Conservation (phyloP, 2,113 vertebrate genomes). For the Perccottus glenii region DNA sequence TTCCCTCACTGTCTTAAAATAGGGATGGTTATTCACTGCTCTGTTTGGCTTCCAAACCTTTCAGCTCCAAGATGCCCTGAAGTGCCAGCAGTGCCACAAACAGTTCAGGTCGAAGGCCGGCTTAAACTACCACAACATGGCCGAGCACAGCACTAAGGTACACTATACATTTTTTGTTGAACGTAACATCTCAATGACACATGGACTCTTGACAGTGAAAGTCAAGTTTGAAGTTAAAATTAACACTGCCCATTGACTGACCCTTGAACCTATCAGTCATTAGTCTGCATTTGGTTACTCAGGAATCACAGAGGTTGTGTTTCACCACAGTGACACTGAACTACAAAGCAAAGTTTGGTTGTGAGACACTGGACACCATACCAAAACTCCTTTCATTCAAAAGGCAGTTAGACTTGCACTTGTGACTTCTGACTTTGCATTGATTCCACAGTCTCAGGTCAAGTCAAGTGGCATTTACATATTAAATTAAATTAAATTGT, state of each 20-base stretch:
- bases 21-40: conserved; percentile 14
- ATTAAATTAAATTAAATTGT: no score
- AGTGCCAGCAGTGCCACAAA: conserved; percentile 96
- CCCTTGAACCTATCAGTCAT: conserved; percentile 7
- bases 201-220: background rate
- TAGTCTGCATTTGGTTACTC: conserved; percentile 16
- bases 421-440: conserved; percentile 17
- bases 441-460: background rate
- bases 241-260: background rate
- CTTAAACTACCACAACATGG: conserved; percentile 98
- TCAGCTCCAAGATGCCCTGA: conserved; percentile 94
- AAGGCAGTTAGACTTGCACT: conserved; percentile 11
- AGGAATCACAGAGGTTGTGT: conserved; percentile 5
- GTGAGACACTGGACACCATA: conserved; percentile 29
- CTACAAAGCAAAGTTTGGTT: conserved; percentile 32
- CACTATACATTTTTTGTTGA: background rate
- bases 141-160: conserved; percentile 94
- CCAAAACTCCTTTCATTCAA: conserved; percentile 17
- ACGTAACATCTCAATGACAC: no score
- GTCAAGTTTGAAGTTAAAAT: conserved; percentile 4
- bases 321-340: conserved; percentile 38
- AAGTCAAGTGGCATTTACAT: no score
- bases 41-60: conserved; percentile 41
- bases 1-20: conserved; percentile 30
- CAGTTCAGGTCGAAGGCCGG: conserved; percentile 98